Evolutionary conservation across 2,888 invertebrate species (phyloP).

Genomic region (Chrysopilus asiliformis): DNA sequence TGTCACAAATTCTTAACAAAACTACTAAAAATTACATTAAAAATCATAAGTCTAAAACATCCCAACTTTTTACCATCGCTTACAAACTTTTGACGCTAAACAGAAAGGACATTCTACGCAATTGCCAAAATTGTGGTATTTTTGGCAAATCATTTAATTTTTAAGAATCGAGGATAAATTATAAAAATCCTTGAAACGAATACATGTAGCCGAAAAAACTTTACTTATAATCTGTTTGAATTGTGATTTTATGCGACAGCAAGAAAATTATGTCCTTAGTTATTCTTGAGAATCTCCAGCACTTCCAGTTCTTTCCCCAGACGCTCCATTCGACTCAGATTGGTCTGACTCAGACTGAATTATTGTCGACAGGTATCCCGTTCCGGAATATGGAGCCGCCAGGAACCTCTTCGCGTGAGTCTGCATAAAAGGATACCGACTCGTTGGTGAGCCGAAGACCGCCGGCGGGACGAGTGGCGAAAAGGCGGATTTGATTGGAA

Average conservation of each 20-base stretch:
- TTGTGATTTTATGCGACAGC: slow-evolving; percentile 2
- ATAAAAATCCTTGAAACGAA: too few relatives aligned
- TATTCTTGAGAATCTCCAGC: slow-evolving; percentile 35
- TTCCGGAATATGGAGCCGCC: slow-evolving; percentile 70
- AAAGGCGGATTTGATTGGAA: slow-evolving; percentile 52
- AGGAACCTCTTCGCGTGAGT: slow-evolving; percentile 61
- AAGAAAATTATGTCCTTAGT: slow-evolving; percentile 1
- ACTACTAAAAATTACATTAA: too few relatives aligned
- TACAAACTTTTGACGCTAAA: too few relatives aligned
- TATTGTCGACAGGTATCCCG: slow-evolving; percentile 69
- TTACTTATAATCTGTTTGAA: too few relatives aligned
- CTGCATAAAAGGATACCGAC: slow-evolving; percentile 39
- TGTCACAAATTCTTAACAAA: too few relatives aligned
- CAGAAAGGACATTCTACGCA: too few relatives aligned
- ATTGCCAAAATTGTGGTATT: too few relatives aligned
- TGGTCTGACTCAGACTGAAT: slow-evolving; percentile 39
- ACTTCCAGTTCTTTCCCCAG: slow-evolving; percentile 30
- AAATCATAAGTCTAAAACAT: too few relatives aligned
- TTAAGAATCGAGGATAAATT: too few relatives aligned
- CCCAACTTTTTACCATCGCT: too few relatives aligned
- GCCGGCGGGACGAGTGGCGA: slow-evolving; percentile 51
- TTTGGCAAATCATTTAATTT: too few relatives aligned
- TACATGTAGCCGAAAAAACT: too few relatives aligned
- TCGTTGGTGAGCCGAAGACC: slow-evolving; percentile 33
- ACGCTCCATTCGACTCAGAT: slow-evolving; percentile 36